Evolutionary conservation across 2,888 invertebrate genomes (phyloP).

Genomic region (Aplocera efformata): DNA sequence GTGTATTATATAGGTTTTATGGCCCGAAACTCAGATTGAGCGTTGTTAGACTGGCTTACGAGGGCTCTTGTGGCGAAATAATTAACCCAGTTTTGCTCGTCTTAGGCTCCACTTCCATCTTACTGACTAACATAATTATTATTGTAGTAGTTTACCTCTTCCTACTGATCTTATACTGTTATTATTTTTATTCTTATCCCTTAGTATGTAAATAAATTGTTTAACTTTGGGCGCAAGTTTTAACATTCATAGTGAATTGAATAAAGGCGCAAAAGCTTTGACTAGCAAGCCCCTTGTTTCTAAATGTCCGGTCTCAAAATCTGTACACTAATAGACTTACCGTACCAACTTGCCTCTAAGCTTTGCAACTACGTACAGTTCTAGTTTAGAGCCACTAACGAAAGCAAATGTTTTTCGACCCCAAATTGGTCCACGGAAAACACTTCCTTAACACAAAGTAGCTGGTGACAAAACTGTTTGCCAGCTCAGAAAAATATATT

Average conservation of each 20-base stretch:
- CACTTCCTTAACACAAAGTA: constrained; percentile 16
- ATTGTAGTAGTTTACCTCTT: constrained; percentile 30
- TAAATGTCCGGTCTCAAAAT: constrained; percentile 60
- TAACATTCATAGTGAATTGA: constrained; percentile 5
- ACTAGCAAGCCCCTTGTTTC: constrained; percentile 50
- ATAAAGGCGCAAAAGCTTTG: constrained; percentile 39
- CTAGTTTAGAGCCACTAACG: constrained; percentile 42
- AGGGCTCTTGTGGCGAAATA: constrained; percentile 76
- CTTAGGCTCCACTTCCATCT: constrained; percentile 58
- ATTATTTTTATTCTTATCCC: too few relatives aligned
- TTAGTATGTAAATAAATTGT: too few relatives aligned
- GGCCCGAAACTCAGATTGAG: constrained; percentile 67
- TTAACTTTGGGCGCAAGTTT: too few relatives aligned
- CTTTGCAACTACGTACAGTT: constrained; percentile 31
- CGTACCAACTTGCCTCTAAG: constrained; percentile 42
- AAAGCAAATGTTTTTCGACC: constrained; percentile 19
- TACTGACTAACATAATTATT: constrained; percentile 52
- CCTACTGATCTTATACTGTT: too few relatives aligned
- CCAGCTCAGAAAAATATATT: constrained; percentile 17
- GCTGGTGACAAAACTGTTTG: constrained; percentile 19
- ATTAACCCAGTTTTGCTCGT: constrained; percentile 71
- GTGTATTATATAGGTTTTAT: constrained; percentile 77
- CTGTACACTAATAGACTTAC: constrained; percentile 63
- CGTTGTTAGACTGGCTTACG: constrained; percentile 74
- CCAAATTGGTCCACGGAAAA: constrained; percentile 16